A percentile compares a stretch with the other conserved stretches of the same genome.
phyloP scores from a whole-genome alignment of 64 coral and sea anemone genomes.

The Montipora cactus region DNA sequence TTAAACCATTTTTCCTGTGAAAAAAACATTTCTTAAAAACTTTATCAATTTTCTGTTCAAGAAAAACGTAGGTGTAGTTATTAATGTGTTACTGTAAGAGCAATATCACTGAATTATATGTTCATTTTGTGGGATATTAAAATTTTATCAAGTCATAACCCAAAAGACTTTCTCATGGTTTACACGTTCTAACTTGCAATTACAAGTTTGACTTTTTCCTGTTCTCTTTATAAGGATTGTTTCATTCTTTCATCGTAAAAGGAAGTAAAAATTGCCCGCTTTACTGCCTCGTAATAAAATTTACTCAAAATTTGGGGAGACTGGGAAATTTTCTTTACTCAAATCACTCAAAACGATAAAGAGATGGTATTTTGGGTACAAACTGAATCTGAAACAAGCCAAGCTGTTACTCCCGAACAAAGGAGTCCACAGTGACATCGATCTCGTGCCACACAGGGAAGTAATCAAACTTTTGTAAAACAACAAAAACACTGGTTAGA shows the following conservation, averaged over 20 bases:
- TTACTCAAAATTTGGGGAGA: neutral
- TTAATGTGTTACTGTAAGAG: too few species aligned
- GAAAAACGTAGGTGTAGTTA: too few species aligned
- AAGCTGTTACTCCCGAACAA: neutral
- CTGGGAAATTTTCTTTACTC: neutral
- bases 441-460: neutral
- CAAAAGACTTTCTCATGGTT: too few species aligned
- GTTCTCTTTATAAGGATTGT: neutral
- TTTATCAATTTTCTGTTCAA: too few species aligned
- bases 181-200: neutral
- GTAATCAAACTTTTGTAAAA: constrained; percentile 1
- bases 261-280: neutral
- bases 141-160: too few species aligned
- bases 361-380: neutral
- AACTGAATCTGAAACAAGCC: constrained; percentile 5
- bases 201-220: neutral
- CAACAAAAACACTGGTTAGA: neutral
- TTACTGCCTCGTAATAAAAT: neutral
- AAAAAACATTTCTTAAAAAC: too few species aligned
- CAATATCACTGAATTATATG: too few species aligned
- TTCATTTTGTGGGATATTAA: too few species aligned
- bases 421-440: neutral
- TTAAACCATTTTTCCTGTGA: too few species aligned
- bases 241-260: neutral
- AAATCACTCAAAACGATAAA: neutral